Percentiles rank a stretch among this genome's conserved stretches.
Conservation (phyloP, 2,113 vertebrate genomes). For the Ophthalmolycus amberensis region DNA sequence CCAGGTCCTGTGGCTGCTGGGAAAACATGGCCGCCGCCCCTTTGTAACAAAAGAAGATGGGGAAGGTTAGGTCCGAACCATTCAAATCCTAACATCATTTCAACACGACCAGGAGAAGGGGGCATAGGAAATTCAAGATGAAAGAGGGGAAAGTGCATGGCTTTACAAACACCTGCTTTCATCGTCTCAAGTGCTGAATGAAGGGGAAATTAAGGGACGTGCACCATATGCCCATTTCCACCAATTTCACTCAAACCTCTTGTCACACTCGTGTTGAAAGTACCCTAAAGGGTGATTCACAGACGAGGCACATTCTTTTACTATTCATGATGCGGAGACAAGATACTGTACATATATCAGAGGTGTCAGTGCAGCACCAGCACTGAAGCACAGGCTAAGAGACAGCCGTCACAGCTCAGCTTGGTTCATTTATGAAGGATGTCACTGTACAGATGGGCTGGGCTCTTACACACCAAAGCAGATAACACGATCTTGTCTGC, state of each 20-base stretch:
- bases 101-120: background rate
- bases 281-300: conserved; percentile 41
- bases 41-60: conserved; percentile 57
- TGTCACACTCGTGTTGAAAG: conserved; percentile 46
- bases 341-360: conserved; percentile 41
- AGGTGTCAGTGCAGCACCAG: conserved; percentile 52
- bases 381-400: conserved; percentile 51
- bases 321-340: conserved; percentile 45
- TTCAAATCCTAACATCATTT: background rate
- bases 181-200: conserved; percentile 14
- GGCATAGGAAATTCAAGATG: background rate
- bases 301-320: conserved; percentile 55
- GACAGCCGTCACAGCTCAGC: conserved; percentile 69
- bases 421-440: conserved; percentile 71
- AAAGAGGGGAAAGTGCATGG: background rate
- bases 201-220: conserved; percentile 2
- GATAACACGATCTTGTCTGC: conserved; percentile 71
- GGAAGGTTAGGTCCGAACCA: background rate
- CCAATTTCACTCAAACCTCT: conserved; percentile 60
- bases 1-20: conserved; percentile 96
- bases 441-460: conserved; percentile 68
- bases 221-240: conserved; percentile 42
- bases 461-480: conserved; percentile 51
- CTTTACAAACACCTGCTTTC: conserved; percentile 37
- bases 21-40: conserved; percentile 92